Evolutionary conservation across 1,140 invertebrate genomes (phyloP).

Genomic region (Drosophila parabipectinata): DNA sequence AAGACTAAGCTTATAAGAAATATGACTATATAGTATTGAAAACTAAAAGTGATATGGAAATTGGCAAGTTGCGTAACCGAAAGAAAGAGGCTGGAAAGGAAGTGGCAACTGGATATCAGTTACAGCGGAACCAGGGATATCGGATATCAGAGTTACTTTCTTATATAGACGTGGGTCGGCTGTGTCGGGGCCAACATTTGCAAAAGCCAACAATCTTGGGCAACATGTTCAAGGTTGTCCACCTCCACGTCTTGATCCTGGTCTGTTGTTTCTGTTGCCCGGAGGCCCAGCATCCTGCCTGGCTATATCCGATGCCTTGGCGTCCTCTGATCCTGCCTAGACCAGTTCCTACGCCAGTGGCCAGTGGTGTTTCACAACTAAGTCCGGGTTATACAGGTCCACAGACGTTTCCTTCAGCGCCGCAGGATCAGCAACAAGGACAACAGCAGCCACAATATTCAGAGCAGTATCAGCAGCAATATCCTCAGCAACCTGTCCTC

Average conservation of each 20-base stretch:
- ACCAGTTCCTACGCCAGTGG: not conserved
- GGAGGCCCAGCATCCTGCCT: constrained; percentile 13
- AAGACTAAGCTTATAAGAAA: not conserved
- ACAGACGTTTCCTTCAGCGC: constrained; percentile 29
- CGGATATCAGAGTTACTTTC: constrained; percentile 11
- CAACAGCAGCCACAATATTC: constrained; percentile 1
- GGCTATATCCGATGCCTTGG: constrained; percentile 44
- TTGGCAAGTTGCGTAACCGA: constrained; percentile 26
- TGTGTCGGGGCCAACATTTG: constrained; percentile 21
- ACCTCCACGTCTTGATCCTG: constrained; percentile 17
- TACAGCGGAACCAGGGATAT: constrained; percentile 35
- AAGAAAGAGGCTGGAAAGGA: constrained; percentile 22
- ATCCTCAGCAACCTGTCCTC: constrained; percentile 11
- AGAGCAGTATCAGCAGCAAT: constrained; percentile 4
- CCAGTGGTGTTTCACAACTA: constrained; percentile 9
- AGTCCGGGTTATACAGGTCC: constrained; percentile 50
- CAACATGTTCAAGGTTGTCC: constrained; percentile 21
- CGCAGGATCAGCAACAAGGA: constrained; percentile 15
- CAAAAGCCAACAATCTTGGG: constrained; percentile 8
- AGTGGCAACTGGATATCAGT: constrained; percentile 17
- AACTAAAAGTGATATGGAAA: not conserved
- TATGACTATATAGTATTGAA: not conserved
- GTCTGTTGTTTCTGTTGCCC: not conserved
- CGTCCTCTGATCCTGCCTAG: constrained; percentile 36
- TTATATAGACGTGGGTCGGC: constrained; percentile 29